Evolutionary conservation across 2,113 vertebrate genomes (phyloP), one percentile per base, ranked within the genome.

Genomic region (Bostrychus sinensis): DNA sequence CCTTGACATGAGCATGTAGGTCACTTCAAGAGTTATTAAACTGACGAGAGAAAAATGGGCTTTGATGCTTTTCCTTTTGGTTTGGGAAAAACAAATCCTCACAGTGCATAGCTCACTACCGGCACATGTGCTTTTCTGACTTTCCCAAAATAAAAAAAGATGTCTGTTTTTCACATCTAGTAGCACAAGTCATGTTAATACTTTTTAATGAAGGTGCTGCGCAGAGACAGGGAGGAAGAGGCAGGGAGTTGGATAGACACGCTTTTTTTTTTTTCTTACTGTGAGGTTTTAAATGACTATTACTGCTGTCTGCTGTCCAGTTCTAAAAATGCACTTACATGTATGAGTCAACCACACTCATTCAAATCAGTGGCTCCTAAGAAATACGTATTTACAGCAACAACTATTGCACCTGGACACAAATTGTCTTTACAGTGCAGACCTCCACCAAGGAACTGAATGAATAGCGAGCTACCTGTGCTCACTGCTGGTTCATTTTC

Each of bases 51-150:
- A 39, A 61, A 2, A 34, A 30, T 6, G 34, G 57, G 58, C 38
- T 56, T 62, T 55, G 62, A 66, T 81, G 77, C 67, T 80, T 89
- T 83, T 64, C 61, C 53, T 84, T 82, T 72, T 77, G 81, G 84
- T 59, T 78, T 74, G 51, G 67, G 75, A 41, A 80, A 79, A 66
- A 75, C 53, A 6, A 55, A 70, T 58, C 65, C 67, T 79, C 75
- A 65, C 66, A 42, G 32, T 63, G 53, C 60, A 79, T 81, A 56
- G 65, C 70, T 86, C 83, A 89, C 76, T 65, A 74, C 55, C 71
- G 48, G 66, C 76, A 83, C 70, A 75, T 84, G 78, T 82, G 75
- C 64, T 68, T 23, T 38, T 69, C 83, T 81, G 80, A 78, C 45
- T 30, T 28, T 51, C 25, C 48, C 9, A 25, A 30, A 30, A 51